Evolutionary conservation across 1,140 invertebrate species (phyloP).

Genomic region (Caenorhabditis brenneri): DNA sequence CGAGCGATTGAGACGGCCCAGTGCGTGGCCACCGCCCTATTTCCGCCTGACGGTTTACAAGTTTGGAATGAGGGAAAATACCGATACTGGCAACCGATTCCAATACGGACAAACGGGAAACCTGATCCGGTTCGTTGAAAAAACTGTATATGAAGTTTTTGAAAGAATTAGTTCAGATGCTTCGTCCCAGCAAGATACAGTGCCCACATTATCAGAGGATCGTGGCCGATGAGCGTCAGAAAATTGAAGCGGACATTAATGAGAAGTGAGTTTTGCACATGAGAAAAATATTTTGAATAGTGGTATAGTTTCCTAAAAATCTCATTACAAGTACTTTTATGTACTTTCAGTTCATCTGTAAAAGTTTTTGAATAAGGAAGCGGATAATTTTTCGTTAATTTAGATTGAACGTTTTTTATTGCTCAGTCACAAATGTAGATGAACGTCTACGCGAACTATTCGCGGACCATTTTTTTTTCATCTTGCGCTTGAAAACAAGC

Average conservation of each 20-base stretch:
- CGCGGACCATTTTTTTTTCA: no score
- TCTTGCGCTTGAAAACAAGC: no score
- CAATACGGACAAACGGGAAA: constrained; percentile 35
- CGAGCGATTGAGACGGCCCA: constrained; percentile 53
- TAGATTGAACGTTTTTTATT: no score
- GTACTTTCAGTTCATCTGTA: no score
- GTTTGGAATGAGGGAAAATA: constrained; percentile 16
- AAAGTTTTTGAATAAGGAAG: no score
- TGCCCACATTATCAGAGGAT: constrained; percentile 8
- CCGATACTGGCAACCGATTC: constrained; percentile 52
- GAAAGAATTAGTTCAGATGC: not conserved
- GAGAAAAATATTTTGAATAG: no score
- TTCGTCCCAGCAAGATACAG: constrained; percentile 10
- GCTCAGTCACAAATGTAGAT: no score
- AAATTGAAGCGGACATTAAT: constrained; percentile 5
- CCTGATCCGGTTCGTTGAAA: constrained; percentile 39
- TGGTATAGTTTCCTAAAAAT: no score
- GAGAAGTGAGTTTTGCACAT: not conserved
- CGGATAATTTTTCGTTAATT: no score
- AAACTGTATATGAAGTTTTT: not conserved
- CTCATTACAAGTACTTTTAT: no score
- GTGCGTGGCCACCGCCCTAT: constrained; percentile 45
- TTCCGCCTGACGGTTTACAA: constrained; percentile 42
- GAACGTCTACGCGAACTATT: no score
- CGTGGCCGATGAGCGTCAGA: not conserved